phyloP scores from a whole-genome alignment of 2,888 invertebrate genomes.

The Linyphia triangularis region DNA sequence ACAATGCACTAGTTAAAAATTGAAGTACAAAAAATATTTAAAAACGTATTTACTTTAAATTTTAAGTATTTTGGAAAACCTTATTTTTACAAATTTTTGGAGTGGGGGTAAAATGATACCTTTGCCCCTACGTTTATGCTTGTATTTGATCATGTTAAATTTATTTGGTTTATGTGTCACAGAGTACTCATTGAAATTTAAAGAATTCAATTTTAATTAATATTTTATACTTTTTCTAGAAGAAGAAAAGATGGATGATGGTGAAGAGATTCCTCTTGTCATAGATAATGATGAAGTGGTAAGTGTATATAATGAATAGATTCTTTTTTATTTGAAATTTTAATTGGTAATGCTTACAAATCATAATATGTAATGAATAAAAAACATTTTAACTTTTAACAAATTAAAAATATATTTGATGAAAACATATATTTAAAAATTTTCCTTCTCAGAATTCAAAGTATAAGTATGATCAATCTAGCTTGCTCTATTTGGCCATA shows the following conservation, averaged over 20 bases:
- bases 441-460: no score
- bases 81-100: neutral
- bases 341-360: neutral
- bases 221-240: conserved; percentile 25
- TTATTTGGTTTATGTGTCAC: neutral
- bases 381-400: no score
- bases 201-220: neutral
- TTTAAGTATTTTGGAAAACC: neutral
- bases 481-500: no score
- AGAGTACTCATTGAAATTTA: neutral
- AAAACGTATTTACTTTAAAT: neutral
- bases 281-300: conserved; percentile 66
- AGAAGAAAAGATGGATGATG: conserved; percentile 67
- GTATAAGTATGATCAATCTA: no score
- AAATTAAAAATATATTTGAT: no score
- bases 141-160: no score
- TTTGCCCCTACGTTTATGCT: no score
- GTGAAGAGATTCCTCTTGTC: conserved; percentile 40
- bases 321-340: neutral
- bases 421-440: no score
- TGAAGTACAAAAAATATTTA: neutral
- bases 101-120: neutral
- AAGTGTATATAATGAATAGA: neutral
- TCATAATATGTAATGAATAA: no score
- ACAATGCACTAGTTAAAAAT: neutral